Conservation (phyloP, 2,797 vertebrate genomes). For the Propithecus perrieri region DNA sequence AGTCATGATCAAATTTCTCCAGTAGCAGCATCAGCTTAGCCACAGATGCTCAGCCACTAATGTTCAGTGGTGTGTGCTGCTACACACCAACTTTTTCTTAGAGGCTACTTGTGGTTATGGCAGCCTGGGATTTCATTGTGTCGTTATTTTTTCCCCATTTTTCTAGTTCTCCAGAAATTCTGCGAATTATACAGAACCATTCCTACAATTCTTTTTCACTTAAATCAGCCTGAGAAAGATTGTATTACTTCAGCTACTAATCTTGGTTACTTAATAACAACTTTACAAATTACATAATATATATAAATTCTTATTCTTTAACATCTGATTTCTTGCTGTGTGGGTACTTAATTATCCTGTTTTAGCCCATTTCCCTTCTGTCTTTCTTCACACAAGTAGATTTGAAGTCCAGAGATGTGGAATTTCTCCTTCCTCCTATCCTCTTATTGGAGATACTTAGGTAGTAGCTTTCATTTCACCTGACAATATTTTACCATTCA, state of each 20-base stretch:
- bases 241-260: not conserved
- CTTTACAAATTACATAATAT: not conserved
- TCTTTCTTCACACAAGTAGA: not conserved
- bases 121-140: not conserved
- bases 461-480: not conserved
- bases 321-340: not conserved
- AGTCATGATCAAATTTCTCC: not conserved
- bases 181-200: not conserved
- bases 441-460: not conserved
- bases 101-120: not conserved
- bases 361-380: not conserved
- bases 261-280: not conserved
- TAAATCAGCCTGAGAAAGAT: not conserved
- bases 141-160: not conserved
- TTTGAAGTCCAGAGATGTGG: not conserved
- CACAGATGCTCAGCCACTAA: not conserved
- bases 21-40: not conserved
- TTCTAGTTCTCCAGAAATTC: not conserved
- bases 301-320: not conserved
- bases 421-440: not conserved
- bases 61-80: not conserved
- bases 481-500: not conserved
- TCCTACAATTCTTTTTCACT: not conserved
- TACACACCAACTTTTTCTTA: not conserved
- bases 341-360: not conserved